phyloP scores from a whole-genome alignment of 2,113 vertebrate species.

The Daboia siamensis region DNA sequence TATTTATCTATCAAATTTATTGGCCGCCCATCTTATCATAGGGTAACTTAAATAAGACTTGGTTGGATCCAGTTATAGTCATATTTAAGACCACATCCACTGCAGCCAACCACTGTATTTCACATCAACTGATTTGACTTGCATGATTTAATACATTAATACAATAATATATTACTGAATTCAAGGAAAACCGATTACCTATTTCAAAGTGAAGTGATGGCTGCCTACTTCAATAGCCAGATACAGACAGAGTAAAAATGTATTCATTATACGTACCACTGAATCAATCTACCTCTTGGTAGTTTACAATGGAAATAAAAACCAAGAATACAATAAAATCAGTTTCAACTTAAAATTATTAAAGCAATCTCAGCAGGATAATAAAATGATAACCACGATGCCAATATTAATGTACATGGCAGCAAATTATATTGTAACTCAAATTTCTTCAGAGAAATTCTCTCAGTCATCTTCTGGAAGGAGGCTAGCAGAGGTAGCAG shows the following conservation, averaged over 20 bases:
- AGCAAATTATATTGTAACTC: background rate
- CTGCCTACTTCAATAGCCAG: background rate
- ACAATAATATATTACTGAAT: background rate
- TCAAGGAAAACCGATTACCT: background rate
- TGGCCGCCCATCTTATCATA: background rate
- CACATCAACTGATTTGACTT: background rate
- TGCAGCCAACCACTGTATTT: background rate
- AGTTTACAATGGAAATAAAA: background rate
- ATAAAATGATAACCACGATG: background rate
- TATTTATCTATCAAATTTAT: background rate
- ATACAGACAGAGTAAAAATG: background rate
- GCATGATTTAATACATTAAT: background rate
- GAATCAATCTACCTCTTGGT: background rate
- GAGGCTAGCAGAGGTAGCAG: too few species aligned
- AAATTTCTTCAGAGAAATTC: background rate
- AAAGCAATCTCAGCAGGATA: background rate
- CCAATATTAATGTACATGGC: background rate
- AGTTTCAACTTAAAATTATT: background rate
- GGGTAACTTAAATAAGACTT: background rate
- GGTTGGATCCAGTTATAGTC: background rate
- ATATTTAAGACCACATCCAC: background rate
- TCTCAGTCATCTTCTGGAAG: background rate
- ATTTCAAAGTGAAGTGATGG: background rate
- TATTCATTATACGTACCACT: background rate
- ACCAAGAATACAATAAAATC: background rate